Evolutionary conservation across 2,797 vertebrate species (phyloP), one percentile per base, ranked within the genome.

Genomic region (Peromyscus aztecus): DNA sequence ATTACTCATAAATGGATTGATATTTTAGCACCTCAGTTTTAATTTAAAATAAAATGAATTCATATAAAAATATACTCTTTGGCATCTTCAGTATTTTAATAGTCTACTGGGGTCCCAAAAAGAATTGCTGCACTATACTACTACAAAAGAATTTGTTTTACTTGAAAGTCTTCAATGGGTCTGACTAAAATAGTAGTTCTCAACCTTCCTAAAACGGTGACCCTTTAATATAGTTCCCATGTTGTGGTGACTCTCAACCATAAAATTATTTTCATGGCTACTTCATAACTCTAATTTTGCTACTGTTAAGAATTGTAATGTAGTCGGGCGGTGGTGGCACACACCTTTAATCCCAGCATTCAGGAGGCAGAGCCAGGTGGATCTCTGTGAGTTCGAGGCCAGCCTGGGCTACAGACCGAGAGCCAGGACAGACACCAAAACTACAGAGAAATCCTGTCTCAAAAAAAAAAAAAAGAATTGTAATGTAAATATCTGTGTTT

Each of bases 11-110:
- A 69, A 83, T 61, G 67, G 12, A 69, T 88, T 55, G 55, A 71
- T 55, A 67, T 16, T 61, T 90, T 67, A 46, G 73, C 63, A n/a
- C 63, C 88, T 81, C 63, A 13, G n/a, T 86, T 89, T 94, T 75
- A 63, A 87, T 67, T 89, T 92, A 87, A 57, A 92, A 94, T 46
- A 63, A 46, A 90, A 80, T 37, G 29, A 94, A 91, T 40, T 57
- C 16, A n/a, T 49, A 90, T 57, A 95, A 23, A 95, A 78, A 96
- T 91, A 94, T 92, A 82, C n/a, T 67, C 89, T 84, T 84, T 37
- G 40, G 19, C 29, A 90, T 29, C 37, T 88, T 92, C 55, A 52
- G 34, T 81, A 83, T 90, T 88, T 92, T 88, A 95, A 87, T 65
- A 92, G 31, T 83, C 11, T 73, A 77, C 13, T 86, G 31, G 37